Conservation (phyloP, 2,113 vertebrate genomes). For the human (Homo sapiens) region DNA sequence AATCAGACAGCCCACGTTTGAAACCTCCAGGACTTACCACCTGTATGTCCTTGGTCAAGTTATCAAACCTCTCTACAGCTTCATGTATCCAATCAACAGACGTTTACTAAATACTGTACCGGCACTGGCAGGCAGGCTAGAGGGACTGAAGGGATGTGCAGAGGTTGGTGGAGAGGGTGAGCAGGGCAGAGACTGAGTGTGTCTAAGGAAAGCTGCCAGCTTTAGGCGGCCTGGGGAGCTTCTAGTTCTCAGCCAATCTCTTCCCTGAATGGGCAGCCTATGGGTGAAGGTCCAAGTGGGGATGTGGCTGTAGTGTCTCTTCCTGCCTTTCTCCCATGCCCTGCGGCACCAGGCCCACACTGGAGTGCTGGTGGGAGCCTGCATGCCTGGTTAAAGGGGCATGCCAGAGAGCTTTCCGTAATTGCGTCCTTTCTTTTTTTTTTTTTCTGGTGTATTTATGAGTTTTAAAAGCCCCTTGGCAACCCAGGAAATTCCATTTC, state of each 20-base stretch:
- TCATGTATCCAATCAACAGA: not conserved
- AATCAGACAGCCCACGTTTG: not conserved
- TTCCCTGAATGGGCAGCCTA: not conserved
- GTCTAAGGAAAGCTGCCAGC: not conserved
- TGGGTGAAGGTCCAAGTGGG: not conserved
- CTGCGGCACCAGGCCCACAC: not conserved
- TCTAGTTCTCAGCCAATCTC: not conserved
- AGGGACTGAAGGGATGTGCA: too few species aligned
- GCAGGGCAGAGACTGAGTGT: not conserved
- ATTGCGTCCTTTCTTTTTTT: constrained; percentile 9
- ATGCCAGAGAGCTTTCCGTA: not conserved
- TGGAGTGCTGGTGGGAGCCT: not conserved
- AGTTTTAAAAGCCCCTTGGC: constrained; percentile 30
- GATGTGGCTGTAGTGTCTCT: not conserved
- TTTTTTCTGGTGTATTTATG: not conserved
- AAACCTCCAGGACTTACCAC: not conserved
- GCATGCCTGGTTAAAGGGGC: not conserved
- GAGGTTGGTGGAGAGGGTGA: not conserved
- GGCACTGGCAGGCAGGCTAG: not conserved
- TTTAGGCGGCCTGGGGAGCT: not conserved
- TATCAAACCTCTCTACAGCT: not conserved
- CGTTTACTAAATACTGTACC: not conserved
- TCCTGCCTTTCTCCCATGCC: not conserved
- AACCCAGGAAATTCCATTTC: constrained; percentile 23
- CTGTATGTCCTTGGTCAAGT: not conserved